Evolutionary conservation across 2,888 invertebrate genomes (phyloP), one percentile per base, ranked within the genome.

Genomic region (Tricholauxania praeusta): DNA sequence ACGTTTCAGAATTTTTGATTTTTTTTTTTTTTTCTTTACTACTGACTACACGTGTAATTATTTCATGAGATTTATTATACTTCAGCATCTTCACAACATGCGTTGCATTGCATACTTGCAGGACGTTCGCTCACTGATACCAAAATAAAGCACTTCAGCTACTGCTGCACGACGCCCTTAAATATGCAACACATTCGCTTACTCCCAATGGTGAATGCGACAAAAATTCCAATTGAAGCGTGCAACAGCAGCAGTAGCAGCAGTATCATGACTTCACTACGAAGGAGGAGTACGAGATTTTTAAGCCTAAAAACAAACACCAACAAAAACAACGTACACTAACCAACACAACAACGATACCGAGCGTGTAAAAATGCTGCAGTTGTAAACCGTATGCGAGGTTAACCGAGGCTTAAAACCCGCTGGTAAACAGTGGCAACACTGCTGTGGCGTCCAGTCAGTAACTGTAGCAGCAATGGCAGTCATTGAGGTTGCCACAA

Each of bases 31-130:
- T 39, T 39, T 39, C 8, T 39, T 10, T 10, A 39, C 39, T 39
- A 39, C 10, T n/a, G n/a, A 39, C 85, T 83, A 85, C 85, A 85
- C 84, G 84, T 85, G 84, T 86, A 85, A 86, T 86, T 86, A 85
- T 86, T 86, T 85, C 82, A 84, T 83, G 84, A 86, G 86, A 85
- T 86, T 85, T 84, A 86, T 85, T 53, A 15, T 62, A 14, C 85
- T 84, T 83, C 82, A 82, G 81, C 81, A 75, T 74, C 74, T 66
- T 72, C 66, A 39, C 39, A 63, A 53, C 70, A 63, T 69, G 28
- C 67, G 64, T 59, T 63, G 15, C 22, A 8, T 14, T 51, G 60
- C 59, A 60, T 69, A 60, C 69, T 69, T 62, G 8, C 12, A 28
- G 69, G 51, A 39, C 39, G 39, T 51, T 62, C 49, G 32, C 17